Evolutionary conservation across 2,113 vertebrate genomes (phyloP), one percentile per base, ranked within the genome.

Genomic region (Actenoides lindsayi): DNA sequence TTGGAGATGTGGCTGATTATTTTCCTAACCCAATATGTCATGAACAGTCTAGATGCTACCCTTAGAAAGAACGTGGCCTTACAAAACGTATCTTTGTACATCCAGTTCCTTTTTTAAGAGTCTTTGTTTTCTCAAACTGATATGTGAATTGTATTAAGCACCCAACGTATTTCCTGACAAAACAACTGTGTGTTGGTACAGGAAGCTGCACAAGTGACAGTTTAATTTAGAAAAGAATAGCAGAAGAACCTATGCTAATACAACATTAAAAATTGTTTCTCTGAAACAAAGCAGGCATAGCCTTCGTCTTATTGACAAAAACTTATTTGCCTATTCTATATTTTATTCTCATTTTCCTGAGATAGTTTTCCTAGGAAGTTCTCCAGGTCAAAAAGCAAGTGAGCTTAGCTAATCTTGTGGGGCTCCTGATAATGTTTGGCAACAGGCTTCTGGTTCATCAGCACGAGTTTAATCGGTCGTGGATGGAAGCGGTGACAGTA

Each of bases 61-160:
- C 31, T 77, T 81, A 88, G 64, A 93, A 95, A 83, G 90, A 94
- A 95, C 83, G 96, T 77, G 59, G 76, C 89, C 71, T 94, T 89
- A 63, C 89, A 80, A 76, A 83, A 77, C 4, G 0, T 75, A 60
- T 53, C 71, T 56, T 88, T 74, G 71, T 77, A 92, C 28, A 83
- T 57, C 41, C 71, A 81, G 54, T 86, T 86, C 54, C 63, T 86
- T 88, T 84, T 90, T 76, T 25, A 88, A 69, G 53, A 86, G 31
- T 9, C 37, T 83, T 83, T 83, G 70, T 92, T 95, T 96, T 80
- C 75, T 93, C 71, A 65, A 76, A 74, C 41, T n/a, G 54, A 48
- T 93, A 73, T 57, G 77, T 88, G 24, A 93, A 88, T 89, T 93
- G n/a, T 65, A 46, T 46, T 93, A 69, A 51, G 57, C 37, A 77